Percentiles rank a stretch among this genome's conserved stretches.
Conservation (phyloP, 2,888 invertebrate species). For the Melieria picta region DNA sequence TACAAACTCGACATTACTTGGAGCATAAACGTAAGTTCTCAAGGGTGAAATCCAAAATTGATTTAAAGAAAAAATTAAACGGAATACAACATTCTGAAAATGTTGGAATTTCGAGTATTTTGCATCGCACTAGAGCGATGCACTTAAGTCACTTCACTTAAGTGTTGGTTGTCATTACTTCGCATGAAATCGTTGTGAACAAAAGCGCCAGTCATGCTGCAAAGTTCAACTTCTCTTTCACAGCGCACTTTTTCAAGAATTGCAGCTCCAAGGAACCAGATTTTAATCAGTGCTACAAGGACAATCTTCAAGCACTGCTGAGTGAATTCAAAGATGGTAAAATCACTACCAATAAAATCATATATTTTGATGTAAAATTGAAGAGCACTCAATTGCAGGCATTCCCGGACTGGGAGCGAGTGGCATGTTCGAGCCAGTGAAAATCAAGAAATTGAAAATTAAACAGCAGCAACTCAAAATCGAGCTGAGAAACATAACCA, state of each 20-base stretch:
- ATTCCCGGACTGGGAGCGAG: slow-evolving; percentile 60
- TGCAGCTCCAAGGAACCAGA: slow-evolving; percentile 39
- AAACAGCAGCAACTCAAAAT: slow-evolving; percentile 18
- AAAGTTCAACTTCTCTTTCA: not conserved
- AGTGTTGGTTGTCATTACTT: too few species aligned
- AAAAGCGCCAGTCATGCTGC: too few species aligned
- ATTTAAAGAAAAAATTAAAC: not conserved
- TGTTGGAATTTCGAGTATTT: not conserved
- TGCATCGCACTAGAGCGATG: not conserved
- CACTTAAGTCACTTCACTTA: not conserved
- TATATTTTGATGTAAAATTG: not conserved
- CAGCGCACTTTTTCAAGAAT: slow-evolving; percentile 42
- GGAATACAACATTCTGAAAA: not conserved
- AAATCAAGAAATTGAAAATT: slow-evolving; percentile 9
- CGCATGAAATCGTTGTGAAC: too few species aligned
- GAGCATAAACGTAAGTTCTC: too few species aligned
- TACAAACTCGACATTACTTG: too few species aligned
- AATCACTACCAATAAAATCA: not conserved
- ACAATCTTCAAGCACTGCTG: slow-evolving; percentile 41
- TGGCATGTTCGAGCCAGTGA: slow-evolving; percentile 70
- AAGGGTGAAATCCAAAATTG: too few species aligned
- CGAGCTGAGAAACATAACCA: slow-evolving; percentile 6
- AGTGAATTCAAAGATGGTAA: slow-evolving; percentile 40
- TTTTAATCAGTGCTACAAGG: slow-evolving; percentile 41
- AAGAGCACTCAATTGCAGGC: slow-evolving; percentile 35